Evolutionary conservation across 2,888 invertebrate genomes (phyloP).

Genomic region (Papilio demoleus): DNA sequence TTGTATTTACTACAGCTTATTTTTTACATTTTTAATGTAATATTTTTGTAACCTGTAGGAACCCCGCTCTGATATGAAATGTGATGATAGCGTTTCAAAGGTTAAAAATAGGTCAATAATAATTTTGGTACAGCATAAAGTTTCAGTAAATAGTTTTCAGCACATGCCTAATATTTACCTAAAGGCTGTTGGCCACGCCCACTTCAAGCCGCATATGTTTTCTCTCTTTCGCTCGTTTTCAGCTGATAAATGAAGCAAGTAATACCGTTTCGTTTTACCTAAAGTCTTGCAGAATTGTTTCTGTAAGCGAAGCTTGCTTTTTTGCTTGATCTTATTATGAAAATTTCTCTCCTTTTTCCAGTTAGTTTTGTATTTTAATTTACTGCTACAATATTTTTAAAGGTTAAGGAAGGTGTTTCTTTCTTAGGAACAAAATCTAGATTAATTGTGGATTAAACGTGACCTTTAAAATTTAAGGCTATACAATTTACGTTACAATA

Average conservation of each 20-base stretch:
- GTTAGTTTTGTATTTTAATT: slow-evolving; percentile 22
- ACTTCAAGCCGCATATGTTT: slow-evolving; percentile 57
- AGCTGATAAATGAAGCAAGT: slow-evolving; percentile 46
- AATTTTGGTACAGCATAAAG: slow-evolving; percentile 23
- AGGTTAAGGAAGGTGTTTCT: background rate
- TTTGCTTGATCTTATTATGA: slow-evolving; percentile 39
- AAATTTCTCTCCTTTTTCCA: slow-evolving; percentile 28
- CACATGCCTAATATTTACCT: slow-evolving; percentile 43
- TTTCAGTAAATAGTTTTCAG: slow-evolving; percentile 38
- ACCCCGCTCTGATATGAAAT: background rate
- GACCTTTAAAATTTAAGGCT: too few relatives aligned
- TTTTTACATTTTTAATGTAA: too few relatives aligned
- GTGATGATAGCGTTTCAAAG: background rate
- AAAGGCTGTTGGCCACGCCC: slow-evolving; percentile 56
- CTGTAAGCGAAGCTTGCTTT: slow-evolving; percentile 38
- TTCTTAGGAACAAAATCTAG: background rate
- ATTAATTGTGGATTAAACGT: background rate
- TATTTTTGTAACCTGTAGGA: background rate
- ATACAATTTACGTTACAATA: too few relatives aligned
- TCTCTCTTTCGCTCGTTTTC: slow-evolving; percentile 47
- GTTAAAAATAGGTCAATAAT: background rate
- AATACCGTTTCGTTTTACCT: slow-evolving; percentile 42
- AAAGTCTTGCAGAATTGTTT: slow-evolving; percentile 42
- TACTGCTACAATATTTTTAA: slow-evolving; percentile 14
- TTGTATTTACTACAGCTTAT: background rate